Percentiles rank a stretch among this genome's conserved stretches.
Evolutionary conservation across 2,797 vertebrate species (phyloP).

Genomic region (Enteromius argenteus): DNA sequence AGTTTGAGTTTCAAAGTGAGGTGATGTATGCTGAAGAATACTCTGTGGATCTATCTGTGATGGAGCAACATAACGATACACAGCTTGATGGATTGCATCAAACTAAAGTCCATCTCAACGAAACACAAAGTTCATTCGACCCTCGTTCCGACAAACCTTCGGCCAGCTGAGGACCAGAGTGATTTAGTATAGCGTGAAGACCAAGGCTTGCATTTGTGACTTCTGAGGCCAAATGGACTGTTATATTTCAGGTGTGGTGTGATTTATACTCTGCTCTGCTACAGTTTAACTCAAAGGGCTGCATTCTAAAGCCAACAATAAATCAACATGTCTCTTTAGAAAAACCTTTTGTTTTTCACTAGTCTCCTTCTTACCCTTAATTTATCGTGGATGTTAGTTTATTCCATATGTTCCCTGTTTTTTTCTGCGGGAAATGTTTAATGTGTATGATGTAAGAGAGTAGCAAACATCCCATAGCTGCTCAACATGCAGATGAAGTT

Average conservation of each 20-base stretch:
- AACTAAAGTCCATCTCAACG: constrained; percentile 44
- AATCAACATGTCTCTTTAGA: constrained; percentile 69
- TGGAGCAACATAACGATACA: constrained; percentile 40
- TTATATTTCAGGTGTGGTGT: constrained; percentile 70
- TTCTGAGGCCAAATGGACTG: constrained; percentile 65
- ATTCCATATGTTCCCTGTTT: constrained; percentile 35
- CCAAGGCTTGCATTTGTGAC: constrained; percentile 66
- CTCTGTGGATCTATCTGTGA: background rate
- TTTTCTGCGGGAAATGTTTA: constrained; percentile 32
- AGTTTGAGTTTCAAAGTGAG: constrained; percentile 50
- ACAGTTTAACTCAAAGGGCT: constrained; percentile 73
- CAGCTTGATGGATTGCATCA: constrained; percentile 57
- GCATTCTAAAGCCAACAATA: constrained; percentile 73
- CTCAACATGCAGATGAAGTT: background rate
- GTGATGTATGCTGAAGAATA: background rate
- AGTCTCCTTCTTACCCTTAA: constrained; percentile 66
- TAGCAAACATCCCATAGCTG: background rate
- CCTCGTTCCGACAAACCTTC: constrained; percentile 44
- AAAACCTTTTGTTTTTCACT: constrained; percentile 66
- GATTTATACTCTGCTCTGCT: constrained; percentile 75
- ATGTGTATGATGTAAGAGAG: constrained; percentile 14
- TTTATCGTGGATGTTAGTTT: constrained; percentile 65
- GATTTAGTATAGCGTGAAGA: constrained; percentile 71
- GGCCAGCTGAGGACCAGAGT: constrained; percentile 60
- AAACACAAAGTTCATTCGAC: constrained; percentile 52